Evolutionary conservation across 2,797 vertebrate species (phyloP), one percentile per base, ranked within the genome.

Genomic region (Heliangelus exortis): DNA sequence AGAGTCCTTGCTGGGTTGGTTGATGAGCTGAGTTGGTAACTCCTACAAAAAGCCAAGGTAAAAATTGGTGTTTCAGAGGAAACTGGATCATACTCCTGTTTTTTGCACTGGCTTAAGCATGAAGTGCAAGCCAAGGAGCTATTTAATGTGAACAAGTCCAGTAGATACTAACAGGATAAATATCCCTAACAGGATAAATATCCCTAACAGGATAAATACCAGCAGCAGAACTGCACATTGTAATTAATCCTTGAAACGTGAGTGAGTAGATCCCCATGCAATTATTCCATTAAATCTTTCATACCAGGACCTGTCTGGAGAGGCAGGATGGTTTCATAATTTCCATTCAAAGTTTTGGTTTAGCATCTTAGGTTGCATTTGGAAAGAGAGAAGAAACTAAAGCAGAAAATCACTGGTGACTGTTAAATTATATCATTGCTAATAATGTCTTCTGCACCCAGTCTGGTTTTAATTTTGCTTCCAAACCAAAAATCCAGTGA

Each of bases 381-480:
- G 76, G 53, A 77, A 69, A 53, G 55, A 84, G 41, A 50, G 66
- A 33, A 1, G 5, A 73, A 87, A 33, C 34, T 77, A 5, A 73
- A 84, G 74, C 0, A 0, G 62, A 82, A 90, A 87, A 77, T 89
- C 61, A 51, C 54, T 59, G 57, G 12, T 53, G 39, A 62, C 76
- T 81, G 76, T 66, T 92, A 65, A 90, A 57, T 84, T 29, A 68
- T 45, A 33, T 78, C 23, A 89, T 95, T 84, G 85, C n/a, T 54
- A 78, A 9, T 51, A 29, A 71, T 62, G 39, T 7, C 18, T 80
- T 34, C 75, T 89, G 10, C 79, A 54, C 47, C 36, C 50, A 54
- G 5, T 43, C 87, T 93, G 87, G 76, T 78, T 96, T 91, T 93
- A 62, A 55, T 95, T 93, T 87, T 80, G 48, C 75, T 75, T 87